phyloP scores from a whole-genome alignment of 2,113 vertebrate genomes.

The Glaucomys volans region DNA sequence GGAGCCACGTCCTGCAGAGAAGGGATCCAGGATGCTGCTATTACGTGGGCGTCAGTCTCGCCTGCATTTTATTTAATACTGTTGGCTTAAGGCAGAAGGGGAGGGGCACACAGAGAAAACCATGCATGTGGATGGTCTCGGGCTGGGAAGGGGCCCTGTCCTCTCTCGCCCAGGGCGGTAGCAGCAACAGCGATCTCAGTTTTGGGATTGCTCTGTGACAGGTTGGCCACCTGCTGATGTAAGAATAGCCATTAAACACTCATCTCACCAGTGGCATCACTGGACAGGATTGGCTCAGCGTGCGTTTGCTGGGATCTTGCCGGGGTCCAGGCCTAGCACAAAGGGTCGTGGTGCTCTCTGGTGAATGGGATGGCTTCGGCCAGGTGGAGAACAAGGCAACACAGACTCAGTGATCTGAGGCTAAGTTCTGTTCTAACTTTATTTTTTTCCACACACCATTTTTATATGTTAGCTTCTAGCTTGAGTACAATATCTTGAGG shows the following conservation, averaged over 20 bases:
- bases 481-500: too few species aligned
- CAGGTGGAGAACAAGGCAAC: too few species aligned
- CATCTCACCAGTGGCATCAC: constrained; percentile 81
- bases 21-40: background rate
- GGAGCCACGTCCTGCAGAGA: background rate
- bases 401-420: too few species aligned
- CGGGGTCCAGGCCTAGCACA: too few species aligned
- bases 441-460: too few species aligned
- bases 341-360: too few species aligned
- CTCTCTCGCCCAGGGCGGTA: background rate
- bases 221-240: constrained; percentile 76
- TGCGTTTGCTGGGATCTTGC: constrained; percentile 80
- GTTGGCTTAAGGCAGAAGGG: background rate
- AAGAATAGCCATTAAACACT: constrained; percentile 83
- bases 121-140: constrained; percentile 22
- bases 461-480: too few species aligned
- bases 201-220: constrained; percentile 57
- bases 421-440: too few species aligned
- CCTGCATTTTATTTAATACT: constrained; percentile 51
- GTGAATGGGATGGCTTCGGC: too few species aligned
- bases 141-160: constrained; percentile 28
- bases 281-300: constrained; percentile 74
- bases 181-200: background rate
- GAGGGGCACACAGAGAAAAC: constrained; percentile 49
- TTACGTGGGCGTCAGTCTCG: background rate